Base-by-base conservation (phyloP, 2,888 invertebrate species). In the Acronicta aceris region DNA sequence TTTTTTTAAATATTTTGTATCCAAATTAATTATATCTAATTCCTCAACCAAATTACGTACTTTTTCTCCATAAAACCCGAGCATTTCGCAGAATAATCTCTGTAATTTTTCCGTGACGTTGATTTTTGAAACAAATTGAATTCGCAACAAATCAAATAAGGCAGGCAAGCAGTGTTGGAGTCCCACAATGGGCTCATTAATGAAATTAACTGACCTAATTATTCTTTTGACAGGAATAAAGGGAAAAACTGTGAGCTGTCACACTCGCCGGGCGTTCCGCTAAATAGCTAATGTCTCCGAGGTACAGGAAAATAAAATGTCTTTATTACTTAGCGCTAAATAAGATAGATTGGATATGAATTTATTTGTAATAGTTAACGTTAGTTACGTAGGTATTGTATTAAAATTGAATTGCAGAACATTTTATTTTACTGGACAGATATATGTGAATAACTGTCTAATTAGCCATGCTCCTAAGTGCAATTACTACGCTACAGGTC, bases 161-260 rank as follows among this genome's bases (percentile, higher is more conserved):
- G 73, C 78, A 48, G n/a, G n/a, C n/a, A n/a, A n/a, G 69, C 27
- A 25, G 8, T 57, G 64, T 52, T 62, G 50, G 52, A 30, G 27
- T 17, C 71, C 74, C 73, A 87, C 84, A 87, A 87, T 87, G 86
- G 81, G 63, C 81, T 87, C 87, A 86, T 90, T 89, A 88, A 90
- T 86, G 81, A 81, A 85, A 88, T 91, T 90, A 89, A 85, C 88
- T 79, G 83, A 84, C 82, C 83, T 88, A 86, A 91, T 92, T 90
- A 89, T 89, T 89, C 88, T 85, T 87, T 87, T 66, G 71, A 72
- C 58, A 54, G 59, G 58, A 65, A 71, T 65, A 75, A 73, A 68
- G 57, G 67, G 67, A 65, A 65, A 63, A 63, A 71, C 54, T 60
- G 56, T 46, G 51, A 57, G 45, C 46, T 70, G 65, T 70, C 69